These are phyloP conservation scores for Oligia fasciuncula DNA, from an alignment of 2,888 invertebrate species.

Conservation along the genomic window DNA sequence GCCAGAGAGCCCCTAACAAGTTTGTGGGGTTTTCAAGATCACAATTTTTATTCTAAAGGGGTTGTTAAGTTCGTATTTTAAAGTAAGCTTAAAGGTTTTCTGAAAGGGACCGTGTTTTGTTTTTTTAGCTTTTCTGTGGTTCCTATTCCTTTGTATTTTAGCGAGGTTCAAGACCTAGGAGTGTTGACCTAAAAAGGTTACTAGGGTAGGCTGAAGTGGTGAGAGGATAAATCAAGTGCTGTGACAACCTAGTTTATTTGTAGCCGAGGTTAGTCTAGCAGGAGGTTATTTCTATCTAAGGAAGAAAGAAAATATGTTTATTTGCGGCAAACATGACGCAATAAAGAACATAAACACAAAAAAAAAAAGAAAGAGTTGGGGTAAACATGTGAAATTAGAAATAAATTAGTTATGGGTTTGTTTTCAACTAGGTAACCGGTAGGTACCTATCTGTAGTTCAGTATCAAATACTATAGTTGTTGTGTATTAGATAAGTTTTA, in stretches of 20 bases:
- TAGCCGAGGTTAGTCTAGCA: neutral
- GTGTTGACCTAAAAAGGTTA: constrained; percentile 6
- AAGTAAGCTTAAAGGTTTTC: constrained; percentile 34
- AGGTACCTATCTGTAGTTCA: neutral
- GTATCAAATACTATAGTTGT: neutral
- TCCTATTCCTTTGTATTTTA: constrained; percentile 18
- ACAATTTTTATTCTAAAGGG: constrained; percentile 63
- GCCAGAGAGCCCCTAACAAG: constrained; percentile 76
- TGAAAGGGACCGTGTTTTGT: constrained; percentile 37
- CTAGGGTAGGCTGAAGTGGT: neutral
- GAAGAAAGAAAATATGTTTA: too few relatives aligned
- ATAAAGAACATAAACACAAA: too few relatives aligned
- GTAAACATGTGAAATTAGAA: too few relatives aligned
- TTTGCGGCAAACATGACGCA: too few relatives aligned
- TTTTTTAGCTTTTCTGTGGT: constrained; percentile 15
- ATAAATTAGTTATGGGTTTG: neutral
- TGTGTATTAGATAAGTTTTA: neutral
- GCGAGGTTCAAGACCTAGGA: neutral
- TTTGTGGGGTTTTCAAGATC: constrained; percentile 76
- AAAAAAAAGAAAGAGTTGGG: too few relatives aligned
- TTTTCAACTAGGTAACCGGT: constrained; percentile 1
- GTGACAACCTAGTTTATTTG: constrained; percentile 2
- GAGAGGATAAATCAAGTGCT: constrained; percentile 1
- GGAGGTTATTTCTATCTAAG: neutral
- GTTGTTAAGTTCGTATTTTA: constrained; percentile 47